Conservation (phyloP, 2,888 invertebrate species). For the Calameuta idolon region DNA sequence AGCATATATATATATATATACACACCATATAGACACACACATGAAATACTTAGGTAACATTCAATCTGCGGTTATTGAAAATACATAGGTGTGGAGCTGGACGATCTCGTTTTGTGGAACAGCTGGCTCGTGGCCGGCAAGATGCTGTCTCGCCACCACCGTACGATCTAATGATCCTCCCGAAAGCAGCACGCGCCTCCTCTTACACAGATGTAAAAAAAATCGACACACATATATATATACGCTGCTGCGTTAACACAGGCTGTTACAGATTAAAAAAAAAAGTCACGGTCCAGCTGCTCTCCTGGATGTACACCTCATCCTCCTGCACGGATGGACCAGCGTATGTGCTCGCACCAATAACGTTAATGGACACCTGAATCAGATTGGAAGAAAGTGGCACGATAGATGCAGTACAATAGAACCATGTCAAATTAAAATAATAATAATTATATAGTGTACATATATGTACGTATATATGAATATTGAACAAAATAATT, state of each 20-base stretch:
- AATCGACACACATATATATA: not conserved
- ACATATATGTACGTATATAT: no score
- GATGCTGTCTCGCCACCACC: conserved; percentile 20
- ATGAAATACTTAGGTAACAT: not conserved
- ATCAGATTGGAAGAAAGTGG: not conserved
- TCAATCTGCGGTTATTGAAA: conserved; percentile 3
- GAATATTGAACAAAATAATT: not conserved
- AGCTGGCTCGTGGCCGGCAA: conserved; percentile 24
- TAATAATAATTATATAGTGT: not conserved
- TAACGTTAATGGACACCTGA: not conserved
- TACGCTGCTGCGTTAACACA: conserved; percentile 5
- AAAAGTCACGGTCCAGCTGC: conserved; percentile 39
- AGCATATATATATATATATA: not conserved
- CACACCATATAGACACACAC: not conserved
- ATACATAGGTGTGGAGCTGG: conserved; percentile 1
- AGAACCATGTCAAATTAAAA: not conserved
- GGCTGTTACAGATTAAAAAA: conserved; percentile 24
- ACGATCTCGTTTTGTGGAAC: conserved; percentile 18
- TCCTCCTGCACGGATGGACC: not conserved
- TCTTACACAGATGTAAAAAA: conserved; percentile 7
- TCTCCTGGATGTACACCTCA: conserved; percentile 15
- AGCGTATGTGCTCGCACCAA: not conserved
- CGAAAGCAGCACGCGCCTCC: conserved; percentile 37
- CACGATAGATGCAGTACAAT: not conserved
- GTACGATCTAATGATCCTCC: conserved; percentile 27